A percentile compares a stretch with the other conserved stretches of the same genome.
Conservation (phyloP, 2,113 vertebrate species). For the Gallinago media region DNA sequence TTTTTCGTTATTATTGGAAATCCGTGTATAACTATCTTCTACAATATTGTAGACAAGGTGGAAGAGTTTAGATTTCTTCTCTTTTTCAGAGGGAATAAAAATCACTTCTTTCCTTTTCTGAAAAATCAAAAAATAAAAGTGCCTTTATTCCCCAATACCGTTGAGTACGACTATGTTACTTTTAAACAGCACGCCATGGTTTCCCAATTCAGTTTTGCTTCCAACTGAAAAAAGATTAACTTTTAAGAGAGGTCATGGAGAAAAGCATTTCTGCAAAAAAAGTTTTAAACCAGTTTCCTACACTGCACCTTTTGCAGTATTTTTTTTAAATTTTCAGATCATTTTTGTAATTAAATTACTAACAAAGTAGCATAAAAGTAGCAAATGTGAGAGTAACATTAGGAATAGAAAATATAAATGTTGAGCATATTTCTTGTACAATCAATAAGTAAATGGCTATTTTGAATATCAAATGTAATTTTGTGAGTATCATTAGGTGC, state of each 20-base stretch:
- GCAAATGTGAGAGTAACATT: neutral
- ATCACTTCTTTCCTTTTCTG: conserved; percentile 78
- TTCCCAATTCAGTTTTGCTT: neutral
- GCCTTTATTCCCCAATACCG: neutral
- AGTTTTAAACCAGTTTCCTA: neutral
- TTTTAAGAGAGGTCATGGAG: neutral
- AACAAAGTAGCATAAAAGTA: neutral
- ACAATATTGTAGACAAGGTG: conserved; percentile 85
- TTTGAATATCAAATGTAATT: neutral
- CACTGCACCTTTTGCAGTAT: neutral
- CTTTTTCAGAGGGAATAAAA: conserved; percentile 87
- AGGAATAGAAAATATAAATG: neutral
- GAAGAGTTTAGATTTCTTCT: conserved; percentile 82
- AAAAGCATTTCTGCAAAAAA: neutral
- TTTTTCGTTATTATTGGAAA: conserved; percentile 81
- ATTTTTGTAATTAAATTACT: neutral
- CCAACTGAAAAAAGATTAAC: neutral
- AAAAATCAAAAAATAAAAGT: conserved; percentile 24
- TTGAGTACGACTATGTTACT: neutral
- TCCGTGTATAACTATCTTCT: conserved; percentile 85
- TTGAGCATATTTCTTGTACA: neutral
- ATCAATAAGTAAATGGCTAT: neutral
- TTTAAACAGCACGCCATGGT: neutral
- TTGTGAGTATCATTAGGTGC: neutral
- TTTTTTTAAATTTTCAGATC: neutral